Percentiles rank a stretch among this genome's conserved stretches.
Conservation (phyloP, 2,113 vertebrate species). For the Hypomesus transpacificus region DNA sequence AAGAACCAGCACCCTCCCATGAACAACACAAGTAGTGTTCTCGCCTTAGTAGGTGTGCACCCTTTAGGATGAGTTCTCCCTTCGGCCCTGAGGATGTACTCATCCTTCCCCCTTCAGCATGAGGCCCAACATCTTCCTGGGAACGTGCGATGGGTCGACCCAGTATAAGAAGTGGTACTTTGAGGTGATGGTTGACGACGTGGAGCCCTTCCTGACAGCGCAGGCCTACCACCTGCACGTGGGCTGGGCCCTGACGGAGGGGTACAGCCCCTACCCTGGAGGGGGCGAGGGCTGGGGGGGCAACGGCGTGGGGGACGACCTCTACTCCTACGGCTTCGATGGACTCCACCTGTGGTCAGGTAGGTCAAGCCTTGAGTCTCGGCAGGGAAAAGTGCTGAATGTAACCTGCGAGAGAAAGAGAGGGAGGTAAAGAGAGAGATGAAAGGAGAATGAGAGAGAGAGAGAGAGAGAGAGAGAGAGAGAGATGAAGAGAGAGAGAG, state of each 20-base stretch:
- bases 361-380: too few relatives aligned
- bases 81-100: too few relatives aligned
- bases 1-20: not conserved
- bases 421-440: too few relatives aligned
- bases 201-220: conserved; percentile 80
- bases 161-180: conserved; percentile 92
- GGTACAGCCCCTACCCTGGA: conserved; percentile 90
- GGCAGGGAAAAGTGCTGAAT: too few relatives aligned
- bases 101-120: conserved; percentile 67
- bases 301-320: conserved; percentile 89
- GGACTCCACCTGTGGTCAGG: conserved; percentile 90
- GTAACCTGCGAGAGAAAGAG: too few relatives aligned
- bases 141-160: conserved; percentile 85
- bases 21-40: not conserved
- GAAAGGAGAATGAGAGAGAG: too few relatives aligned
- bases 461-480: too few relatives aligned
- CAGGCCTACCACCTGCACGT: conserved; percentile 83
- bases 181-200: conserved; percentile 86
- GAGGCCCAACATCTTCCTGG: conserved; percentile 90
- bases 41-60: too few relatives aligned
- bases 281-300: conserved; percentile 90
- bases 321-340: conserved; percentile 88
- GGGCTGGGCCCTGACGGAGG: conserved; percentile 88
- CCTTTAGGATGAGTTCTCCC: too few relatives aligned
- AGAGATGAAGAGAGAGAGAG: too few relatives aligned